phyloP scores from a whole-genome alignment of 2,797 vertebrate genomes.

The Liparis tanakae region DNA sequence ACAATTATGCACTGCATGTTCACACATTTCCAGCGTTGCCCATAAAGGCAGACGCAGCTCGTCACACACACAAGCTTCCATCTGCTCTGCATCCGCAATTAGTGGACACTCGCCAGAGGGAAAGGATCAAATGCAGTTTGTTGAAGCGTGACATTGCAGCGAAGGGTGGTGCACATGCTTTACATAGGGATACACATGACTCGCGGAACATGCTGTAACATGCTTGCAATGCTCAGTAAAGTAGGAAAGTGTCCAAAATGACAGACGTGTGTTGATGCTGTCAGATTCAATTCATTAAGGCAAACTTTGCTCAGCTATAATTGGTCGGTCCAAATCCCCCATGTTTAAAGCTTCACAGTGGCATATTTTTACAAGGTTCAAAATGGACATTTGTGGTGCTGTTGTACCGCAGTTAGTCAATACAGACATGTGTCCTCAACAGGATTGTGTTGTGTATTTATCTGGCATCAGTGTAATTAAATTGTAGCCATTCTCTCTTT shows the following conservation, averaged over 20 bases:
- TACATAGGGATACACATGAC: slow-evolving; percentile 18
- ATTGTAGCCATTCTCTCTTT: slow-evolving; percentile 33
- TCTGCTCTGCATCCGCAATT: slow-evolving; percentile 45
- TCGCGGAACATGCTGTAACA: slow-evolving; percentile 22
- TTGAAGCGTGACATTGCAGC: slow-evolving; percentile 37
- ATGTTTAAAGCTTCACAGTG: slow-evolving; percentile 41
- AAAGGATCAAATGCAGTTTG: slow-evolving; percentile 41
- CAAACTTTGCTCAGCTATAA: slow-evolving; percentile 57
- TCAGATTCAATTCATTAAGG: slow-evolving; percentile 59
- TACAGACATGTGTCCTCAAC: slow-evolving; percentile 39
- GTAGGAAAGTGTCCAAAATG: slow-evolving; percentile 49
- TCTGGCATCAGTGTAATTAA: slow-evolving; percentile 54
- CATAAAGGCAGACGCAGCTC: slow-evolving; percentile 32
- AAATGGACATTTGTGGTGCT: slow-evolving; percentile 35
- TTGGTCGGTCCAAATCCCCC: slow-evolving; percentile 56
- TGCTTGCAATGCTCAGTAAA: slow-evolving; percentile 3
- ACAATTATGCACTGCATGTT: slow-evolving; percentile 33
- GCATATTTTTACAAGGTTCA: slow-evolving; percentile 45
- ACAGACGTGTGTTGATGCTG: slow-evolving; percentile 56
- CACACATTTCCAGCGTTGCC: slow-evolving; percentile 35
- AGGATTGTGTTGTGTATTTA: slow-evolving; percentile 50
- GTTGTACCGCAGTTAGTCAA: slow-evolving; percentile 32
- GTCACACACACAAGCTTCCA: slow-evolving; percentile 36
- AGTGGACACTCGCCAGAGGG: slow-evolving; percentile 37
- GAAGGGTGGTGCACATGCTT: slow-evolving; percentile 8